Evolutionary conservation across 2,888 invertebrate species (phyloP).

Genomic region (Rotaria sp.): DNA sequence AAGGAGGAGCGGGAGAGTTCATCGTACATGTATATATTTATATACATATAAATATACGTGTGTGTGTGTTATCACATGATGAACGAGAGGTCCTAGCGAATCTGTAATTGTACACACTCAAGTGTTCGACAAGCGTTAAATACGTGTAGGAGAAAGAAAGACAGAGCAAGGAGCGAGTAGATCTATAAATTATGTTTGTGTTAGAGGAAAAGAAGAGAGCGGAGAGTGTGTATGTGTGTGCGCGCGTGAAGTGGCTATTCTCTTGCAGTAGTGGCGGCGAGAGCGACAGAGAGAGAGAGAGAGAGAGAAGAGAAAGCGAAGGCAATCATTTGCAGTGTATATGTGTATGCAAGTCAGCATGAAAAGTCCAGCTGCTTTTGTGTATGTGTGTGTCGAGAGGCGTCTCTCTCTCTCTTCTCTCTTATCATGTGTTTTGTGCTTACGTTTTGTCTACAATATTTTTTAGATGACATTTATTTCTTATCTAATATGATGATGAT

Average conservation of each 20-base stretch:
- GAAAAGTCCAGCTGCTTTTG: conserved; percentile 27
- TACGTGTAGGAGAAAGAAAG: neutral
- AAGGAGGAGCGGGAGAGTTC: conserved; percentile 2
- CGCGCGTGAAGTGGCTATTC: conserved; percentile 27
- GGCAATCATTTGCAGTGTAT: conserved; percentile 29
- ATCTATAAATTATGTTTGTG: conserved; percentile 24
- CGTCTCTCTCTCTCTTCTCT: neutral
- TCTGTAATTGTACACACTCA: conserved; percentile 25
- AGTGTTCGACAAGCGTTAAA: conserved; percentile 29
- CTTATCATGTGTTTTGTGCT: neutral
- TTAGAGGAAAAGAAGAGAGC: neutral
- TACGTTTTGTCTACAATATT: neutral
- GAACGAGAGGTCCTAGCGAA: neutral
- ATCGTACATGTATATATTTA: conserved; percentile 3
- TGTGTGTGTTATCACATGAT: neutral
- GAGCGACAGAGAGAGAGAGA: neutral
- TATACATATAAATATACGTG: neutral
- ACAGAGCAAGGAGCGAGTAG: neutral
- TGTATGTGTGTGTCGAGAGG: neutral
- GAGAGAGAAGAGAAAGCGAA: conserved; percentile 9
- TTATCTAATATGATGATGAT: conserved; percentile 22
- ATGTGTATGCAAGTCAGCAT: conserved; percentile 14
- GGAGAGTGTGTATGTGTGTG: neutral
- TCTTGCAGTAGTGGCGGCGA: conserved; percentile 7
- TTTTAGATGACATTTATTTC: conserved; percentile 1